phyloP scores from a whole-genome alignment of 2,797 vertebrate species.

The Anolis apletophallus region DNA sequence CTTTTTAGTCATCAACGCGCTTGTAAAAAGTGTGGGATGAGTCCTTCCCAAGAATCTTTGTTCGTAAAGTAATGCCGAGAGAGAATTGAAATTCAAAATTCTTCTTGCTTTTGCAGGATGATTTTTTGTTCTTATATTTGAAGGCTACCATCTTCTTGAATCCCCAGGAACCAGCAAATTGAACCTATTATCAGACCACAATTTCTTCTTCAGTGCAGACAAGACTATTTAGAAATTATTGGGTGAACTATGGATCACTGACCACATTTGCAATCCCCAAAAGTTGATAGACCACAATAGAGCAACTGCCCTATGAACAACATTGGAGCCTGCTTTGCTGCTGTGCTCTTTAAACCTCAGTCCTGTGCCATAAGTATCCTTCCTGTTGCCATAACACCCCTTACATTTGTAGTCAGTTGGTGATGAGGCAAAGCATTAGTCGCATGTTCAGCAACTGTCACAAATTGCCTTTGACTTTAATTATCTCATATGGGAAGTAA shows the following conservation, averaged over 20 bases:
- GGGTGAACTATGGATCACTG: not conserved
- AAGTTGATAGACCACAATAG: not conserved
- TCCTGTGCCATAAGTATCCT: too few relatives aligned
- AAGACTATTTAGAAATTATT: not conserved
- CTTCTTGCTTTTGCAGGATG: not conserved
- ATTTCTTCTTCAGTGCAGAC: not conserved
- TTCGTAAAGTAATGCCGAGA: too few relatives aligned
- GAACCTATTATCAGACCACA: not conserved
- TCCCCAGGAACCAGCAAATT: not conserved
- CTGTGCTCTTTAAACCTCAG: not conserved
- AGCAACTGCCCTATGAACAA: not conserved
- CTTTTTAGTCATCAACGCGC: too few relatives aligned
- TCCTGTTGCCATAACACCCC: not conserved
- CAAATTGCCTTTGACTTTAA: not conserved
- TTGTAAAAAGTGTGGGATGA: too few relatives aligned
- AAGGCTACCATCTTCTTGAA: not conserved
- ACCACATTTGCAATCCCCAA: not conserved
- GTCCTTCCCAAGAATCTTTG: too few relatives aligned
- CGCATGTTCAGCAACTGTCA: too few relatives aligned
- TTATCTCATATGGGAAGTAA: not conserved
- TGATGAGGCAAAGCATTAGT: too few relatives aligned
- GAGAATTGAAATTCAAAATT: not conserved
- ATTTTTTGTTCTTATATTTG: not conserved
- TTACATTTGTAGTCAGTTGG: too few relatives aligned
- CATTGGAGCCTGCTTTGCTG: not conserved